Evolutionary conservation across 2,888 invertebrate species (phyloP).

Genomic region (Drosophila limbata): DNA sequence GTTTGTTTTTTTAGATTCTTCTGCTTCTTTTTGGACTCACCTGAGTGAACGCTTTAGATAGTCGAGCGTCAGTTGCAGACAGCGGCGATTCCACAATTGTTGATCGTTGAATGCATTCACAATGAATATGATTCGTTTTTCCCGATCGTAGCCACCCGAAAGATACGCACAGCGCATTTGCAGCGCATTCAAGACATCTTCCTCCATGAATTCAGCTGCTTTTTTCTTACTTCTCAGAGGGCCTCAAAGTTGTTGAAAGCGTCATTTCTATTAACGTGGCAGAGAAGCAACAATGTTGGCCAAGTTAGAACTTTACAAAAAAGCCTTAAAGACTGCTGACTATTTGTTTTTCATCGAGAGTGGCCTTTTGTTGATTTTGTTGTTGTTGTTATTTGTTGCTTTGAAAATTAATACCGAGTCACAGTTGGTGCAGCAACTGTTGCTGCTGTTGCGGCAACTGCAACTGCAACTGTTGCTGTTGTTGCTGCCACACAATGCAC

Average conservation of each 20-base stretch:
- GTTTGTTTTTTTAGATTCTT: slow-evolving; percentile 24
- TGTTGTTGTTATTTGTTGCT: slow-evolving; percentile 19
- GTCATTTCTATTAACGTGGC: slow-evolving; percentile 54
- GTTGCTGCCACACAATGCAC: slow-evolving; percentile 45
- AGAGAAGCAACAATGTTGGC: slow-evolving; percentile 13
- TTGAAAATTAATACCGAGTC: slow-evolving; percentile 61
- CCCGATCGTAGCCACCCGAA: slow-evolving; percentile 89
- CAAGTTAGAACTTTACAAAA: slow-evolving; percentile 24
- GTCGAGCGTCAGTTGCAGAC: slow-evolving; percentile 83
- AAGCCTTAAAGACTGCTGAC: slow-evolving; percentile 35
- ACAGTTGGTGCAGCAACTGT: slow-evolving; percentile 50
- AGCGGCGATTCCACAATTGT: slow-evolving; percentile 85
- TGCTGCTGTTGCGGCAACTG: slow-evolving; percentile 20
- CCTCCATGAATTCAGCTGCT: slow-evolving; percentile 85
- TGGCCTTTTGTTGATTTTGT: slow-evolving; percentile 27
- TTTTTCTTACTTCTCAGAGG: slow-evolving; percentile 38
- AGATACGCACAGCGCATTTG: slow-evolving; percentile 88
- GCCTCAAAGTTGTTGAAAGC: slow-evolving; percentile 20
- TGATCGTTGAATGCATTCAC: slow-evolving; percentile 88
- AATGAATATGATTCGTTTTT: slow-evolving; percentile 88
- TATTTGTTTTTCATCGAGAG: slow-evolving; percentile 50
- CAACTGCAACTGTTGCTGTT: slow-evolving; percentile 32
- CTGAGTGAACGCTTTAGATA: slow-evolving; percentile 85
- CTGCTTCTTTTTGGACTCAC: slow-evolving; percentile 72
- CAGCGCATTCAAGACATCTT: slow-evolving; percentile 87